A percentile compares a stretch with the other conserved stretches of the same genome.
Conservation (phyloP, 2,113 vertebrate genomes). For the Lucifuga dentata region DNA sequence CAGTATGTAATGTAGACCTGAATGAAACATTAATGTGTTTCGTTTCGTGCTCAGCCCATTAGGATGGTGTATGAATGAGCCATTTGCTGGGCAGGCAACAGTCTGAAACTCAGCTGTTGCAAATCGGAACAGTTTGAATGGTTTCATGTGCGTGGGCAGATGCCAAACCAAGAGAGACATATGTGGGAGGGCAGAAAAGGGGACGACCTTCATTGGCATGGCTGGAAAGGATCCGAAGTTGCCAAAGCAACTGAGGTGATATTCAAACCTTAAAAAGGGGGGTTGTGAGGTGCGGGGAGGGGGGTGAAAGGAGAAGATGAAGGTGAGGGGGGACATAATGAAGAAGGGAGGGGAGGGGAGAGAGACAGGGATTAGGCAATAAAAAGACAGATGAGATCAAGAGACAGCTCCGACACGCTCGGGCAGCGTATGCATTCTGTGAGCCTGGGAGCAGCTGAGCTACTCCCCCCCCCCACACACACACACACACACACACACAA, state of each 20-base stretch:
- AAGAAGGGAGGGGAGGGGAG: conserved; percentile 19
- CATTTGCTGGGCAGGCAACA: conserved; percentile 52
- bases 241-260: conserved; percentile 25
- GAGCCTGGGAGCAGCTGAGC: conserved; percentile 70
- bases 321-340: conserved; percentile 8
- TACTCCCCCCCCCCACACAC: conserved; percentile 39
- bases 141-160: conserved; percentile 7
- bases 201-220: conserved; percentile 31
- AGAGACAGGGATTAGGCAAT: conserved; percentile 69
- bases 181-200: conserved; percentile 9
- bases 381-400: conserved; percentile 76
- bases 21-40: conserved; percentile 71
- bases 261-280: conserved; percentile 40
- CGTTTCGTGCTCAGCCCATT: conserved; percentile 32
- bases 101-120: conserved; percentile 52
- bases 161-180: conserved; percentile 29
- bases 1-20: conserved; percentile 62
- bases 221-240: conserved; percentile 32
- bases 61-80: conserved; percentile 46
- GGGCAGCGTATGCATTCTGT: conserved; percentile 58
- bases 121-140: conserved; percentile 24
- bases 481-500: conserved; percentile 25
- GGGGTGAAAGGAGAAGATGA: conserved; percentile 40
- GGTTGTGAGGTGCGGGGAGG: conserved; percentile 6
- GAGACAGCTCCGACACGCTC: conserved; percentile 68